Evolutionary conservation across 2,113 vertebrate genomes (phyloP), one percentile per base, ranked within the genome.

Genomic region (Rhinoptilus africanus): DNA sequence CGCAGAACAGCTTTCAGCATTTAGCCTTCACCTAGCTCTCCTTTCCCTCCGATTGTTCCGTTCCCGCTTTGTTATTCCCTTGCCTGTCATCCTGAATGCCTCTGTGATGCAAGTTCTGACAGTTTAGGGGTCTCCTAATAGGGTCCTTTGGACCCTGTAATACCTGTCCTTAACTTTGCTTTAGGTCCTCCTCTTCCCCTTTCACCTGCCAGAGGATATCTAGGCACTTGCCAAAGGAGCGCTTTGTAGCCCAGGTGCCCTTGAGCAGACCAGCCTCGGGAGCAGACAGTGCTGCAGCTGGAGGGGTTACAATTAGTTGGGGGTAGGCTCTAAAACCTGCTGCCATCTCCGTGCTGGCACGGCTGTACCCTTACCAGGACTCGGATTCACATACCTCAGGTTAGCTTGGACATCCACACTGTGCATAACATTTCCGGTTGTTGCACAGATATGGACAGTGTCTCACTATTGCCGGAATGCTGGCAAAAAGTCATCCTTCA

Each of bases 371-470:
- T 74, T 63, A 34, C 50, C 37, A 10, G 54, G 16, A 5, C 64
- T 60, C 14, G 4, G 47, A 39, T 27, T 14, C 54, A 2, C 3
- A 0, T 27, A 2, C 26, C 27, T 45, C 4, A 0, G 23, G 24
- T 51, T 23, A 68, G 39, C 51, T 43, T 0, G 0, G 20, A 16
- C 23, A 14, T 17, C 37, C 32, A 8, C 14, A 0, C n/a, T 5
- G 39, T 28, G 45, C 18, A 2, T 21, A 37, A 8, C 19, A 0
- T n/a, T 50, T 15, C 62, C 0, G 0, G 10, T 1, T n/a, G 57
- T 43, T 21, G 75, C 75, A 41, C 71, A 51, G 62, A 12, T 24
- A 26, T 1, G 26, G 69, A 30, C 59, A 11, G 0, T 39, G 39
- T 12, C 48, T 48, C 23, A 6, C 56, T 51, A 39, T 45, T 47